Conservation (phyloP, 2,797 vertebrate species). For the Myiotriccus ornatus region DNA sequence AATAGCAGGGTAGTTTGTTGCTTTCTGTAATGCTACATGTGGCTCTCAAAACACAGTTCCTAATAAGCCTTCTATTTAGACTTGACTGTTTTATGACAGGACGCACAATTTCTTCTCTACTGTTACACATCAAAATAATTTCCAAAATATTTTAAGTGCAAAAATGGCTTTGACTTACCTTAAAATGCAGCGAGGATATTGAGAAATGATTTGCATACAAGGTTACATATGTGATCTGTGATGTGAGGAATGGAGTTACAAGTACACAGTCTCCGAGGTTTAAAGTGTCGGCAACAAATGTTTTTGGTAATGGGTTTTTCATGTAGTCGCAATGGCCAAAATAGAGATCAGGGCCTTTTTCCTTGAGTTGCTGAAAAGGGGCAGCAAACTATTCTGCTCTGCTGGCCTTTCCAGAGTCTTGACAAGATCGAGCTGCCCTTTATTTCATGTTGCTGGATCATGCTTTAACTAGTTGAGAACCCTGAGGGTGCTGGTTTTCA, state of each 20-base stretch:
- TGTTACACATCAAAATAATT: neutral
- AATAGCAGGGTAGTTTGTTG: neutral
- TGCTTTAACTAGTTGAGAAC: neutral
- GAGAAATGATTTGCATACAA: neutral
- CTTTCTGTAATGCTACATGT: neutral
- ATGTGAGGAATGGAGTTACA: neutral
- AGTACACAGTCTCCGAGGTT: neutral
- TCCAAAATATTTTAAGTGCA: neutral
- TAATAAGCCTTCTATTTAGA: neutral
- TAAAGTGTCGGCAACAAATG: neutral
- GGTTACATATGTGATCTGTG: neutral
- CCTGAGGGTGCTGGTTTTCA: neutral
- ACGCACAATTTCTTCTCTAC: neutral
- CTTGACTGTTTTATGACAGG: neutral
- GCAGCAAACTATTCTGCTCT: neutral
- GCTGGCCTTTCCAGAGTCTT: neutral
- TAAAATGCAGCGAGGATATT: neutral
- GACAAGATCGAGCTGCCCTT: neutral
- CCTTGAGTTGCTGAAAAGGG: neutral
- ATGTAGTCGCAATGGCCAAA: neutral
- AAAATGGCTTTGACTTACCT: neutral
- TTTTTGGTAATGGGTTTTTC: neutral
- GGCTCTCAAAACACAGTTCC: neutral
- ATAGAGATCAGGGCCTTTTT: neutral
- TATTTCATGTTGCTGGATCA: neutral